Evolutionary conservation across 37 sponge, comb jelly and placozoan genomes (phyloP).

Genomic region (Spongilla lacustris): DNA sequence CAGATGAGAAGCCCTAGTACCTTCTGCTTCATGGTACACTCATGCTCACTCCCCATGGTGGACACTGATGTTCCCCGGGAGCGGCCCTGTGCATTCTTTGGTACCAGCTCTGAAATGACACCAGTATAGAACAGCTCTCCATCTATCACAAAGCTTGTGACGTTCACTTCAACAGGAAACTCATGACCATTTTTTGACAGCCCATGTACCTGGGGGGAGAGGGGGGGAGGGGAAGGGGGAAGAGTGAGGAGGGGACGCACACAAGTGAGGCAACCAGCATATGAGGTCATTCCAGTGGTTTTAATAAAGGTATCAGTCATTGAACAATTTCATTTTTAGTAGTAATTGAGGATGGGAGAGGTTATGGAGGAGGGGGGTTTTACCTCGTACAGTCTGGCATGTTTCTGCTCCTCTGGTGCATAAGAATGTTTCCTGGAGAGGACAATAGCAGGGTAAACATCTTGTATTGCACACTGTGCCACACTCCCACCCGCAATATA

Average conservation of each 20-base stretch:
- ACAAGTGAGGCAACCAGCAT: too few relatives aligned
- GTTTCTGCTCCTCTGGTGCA: slow-evolving; percentile 71
- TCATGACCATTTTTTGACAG: slow-evolving; percentile 52
- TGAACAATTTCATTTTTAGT: too few relatives aligned
- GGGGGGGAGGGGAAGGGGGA: background rate
- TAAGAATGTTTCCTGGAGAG: slow-evolving; percentile 46
- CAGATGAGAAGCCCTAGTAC: background rate
- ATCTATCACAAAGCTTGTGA: slow-evolving; percentile 70
- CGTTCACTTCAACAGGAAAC: slow-evolving; percentile 65
- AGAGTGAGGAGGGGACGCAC: too few relatives aligned
- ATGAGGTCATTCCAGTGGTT: too few relatives aligned
- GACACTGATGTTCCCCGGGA: slow-evolving; percentile 17
- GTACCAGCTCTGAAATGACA: slow-evolving; percentile 51
- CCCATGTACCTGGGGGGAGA: slow-evolving; percentile 30
- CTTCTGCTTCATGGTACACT: slow-evolving; percentile 33
- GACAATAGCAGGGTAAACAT: background rate
- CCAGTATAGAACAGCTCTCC: slow-evolving; percentile 71
- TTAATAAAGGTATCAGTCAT: too few relatives aligned
- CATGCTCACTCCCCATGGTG: slow-evolving; percentile 32
- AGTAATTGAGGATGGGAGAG: background rate
- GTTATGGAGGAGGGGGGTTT: background rate
- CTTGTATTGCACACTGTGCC: background rate
- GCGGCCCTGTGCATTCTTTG: background rate
- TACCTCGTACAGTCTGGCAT: slow-evolving; percentile 66
- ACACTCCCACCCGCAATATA: background rate